Evolutionary conservation across 2,888 invertebrate species (phyloP), one percentile per base, ranked within the genome.

Genomic region (Lobophora halterata): DNA sequence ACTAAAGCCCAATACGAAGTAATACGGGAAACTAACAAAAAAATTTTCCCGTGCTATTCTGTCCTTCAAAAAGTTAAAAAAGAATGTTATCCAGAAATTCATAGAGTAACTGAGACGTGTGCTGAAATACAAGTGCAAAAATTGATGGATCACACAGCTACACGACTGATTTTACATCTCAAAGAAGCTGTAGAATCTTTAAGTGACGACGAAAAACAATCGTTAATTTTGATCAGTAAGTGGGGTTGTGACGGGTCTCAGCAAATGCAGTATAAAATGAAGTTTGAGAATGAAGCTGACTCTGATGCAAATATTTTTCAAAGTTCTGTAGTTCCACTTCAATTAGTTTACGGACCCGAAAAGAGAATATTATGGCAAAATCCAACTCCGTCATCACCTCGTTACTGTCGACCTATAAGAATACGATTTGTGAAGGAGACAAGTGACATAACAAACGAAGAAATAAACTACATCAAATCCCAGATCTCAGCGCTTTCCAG

Each of bases 291-390:
- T 28, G n/a, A 18, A 2, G 8, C 26, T 2, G 52, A 56, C 17
- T 24, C 24, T 33, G 60, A 63, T 33, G 47, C 55, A 1, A 48
- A 50, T 36, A 53, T 70, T 24, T 73, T 69, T 47, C 61, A 56
- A 41, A 44, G 44, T 23, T 44, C 30, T 3, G 1, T 39, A 2
- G 38, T 44, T 3, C 39, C 44, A 5, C 11, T 44, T n/a, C 19
- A 16, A 11, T 10, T 40, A 19, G 3, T 34, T 9, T 13, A 8
- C 8, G 27, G n/a, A n/a, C 2, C 13, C 11, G 24, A 24, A 13
- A 28, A 53, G 9, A 55, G 47, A 32, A 34, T 46, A 5, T 19
- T 58, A 19, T 59, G 56, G 62, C 45, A 61, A 34, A 61, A 58
- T 30, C 54, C 55, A 32, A 38, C 35, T 2, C 52, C 55, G 8